Evolutionary conservation across 2,797 vertebrate species (phyloP).

Genomic region (Onychomys leucogaster): DNA sequence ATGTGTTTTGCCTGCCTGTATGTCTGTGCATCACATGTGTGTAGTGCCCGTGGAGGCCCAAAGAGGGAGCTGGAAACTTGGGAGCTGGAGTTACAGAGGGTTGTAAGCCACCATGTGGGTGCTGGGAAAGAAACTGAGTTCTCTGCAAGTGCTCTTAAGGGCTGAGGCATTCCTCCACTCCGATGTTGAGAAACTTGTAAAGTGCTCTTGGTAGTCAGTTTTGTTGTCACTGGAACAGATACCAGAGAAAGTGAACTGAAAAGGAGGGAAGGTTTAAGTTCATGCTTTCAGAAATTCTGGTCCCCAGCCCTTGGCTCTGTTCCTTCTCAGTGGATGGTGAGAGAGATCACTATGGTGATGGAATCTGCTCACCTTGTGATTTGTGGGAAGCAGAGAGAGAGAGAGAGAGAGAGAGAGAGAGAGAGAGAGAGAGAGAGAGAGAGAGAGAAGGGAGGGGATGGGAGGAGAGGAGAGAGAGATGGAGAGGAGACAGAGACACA

Average conservation of each 20-base stretch:
- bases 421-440: background rate
- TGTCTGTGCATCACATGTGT: background rate
- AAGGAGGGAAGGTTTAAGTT: background rate
- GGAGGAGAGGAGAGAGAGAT: no score
- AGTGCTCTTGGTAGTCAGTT: background rate
- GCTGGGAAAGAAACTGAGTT: background rate
- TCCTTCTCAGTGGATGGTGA: background rate
- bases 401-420: background rate
- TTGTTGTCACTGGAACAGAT: background rate
- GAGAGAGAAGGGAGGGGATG: background rate
- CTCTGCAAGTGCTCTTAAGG: background rate
- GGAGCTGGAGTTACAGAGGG: background rate
- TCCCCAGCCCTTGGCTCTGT: background rate
- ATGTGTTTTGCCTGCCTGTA: background rate
- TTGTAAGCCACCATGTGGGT: background rate
- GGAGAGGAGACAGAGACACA: background rate
- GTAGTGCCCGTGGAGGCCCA: background rate
- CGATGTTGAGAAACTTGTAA: conserved; percentile 7
- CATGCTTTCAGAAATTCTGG: background rate
- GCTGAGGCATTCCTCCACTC: background rate
- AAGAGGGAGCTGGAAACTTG: background rate
- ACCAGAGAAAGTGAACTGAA: background rate
- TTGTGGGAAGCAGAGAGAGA: background rate
- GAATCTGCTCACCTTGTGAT: background rate
- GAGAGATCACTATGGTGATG: background rate